These are phyloP conservation scores for Cherax quadricarinatus DNA, from an alignment of 1,140 invertebrate species.

Conservation along the genomic window DNA sequence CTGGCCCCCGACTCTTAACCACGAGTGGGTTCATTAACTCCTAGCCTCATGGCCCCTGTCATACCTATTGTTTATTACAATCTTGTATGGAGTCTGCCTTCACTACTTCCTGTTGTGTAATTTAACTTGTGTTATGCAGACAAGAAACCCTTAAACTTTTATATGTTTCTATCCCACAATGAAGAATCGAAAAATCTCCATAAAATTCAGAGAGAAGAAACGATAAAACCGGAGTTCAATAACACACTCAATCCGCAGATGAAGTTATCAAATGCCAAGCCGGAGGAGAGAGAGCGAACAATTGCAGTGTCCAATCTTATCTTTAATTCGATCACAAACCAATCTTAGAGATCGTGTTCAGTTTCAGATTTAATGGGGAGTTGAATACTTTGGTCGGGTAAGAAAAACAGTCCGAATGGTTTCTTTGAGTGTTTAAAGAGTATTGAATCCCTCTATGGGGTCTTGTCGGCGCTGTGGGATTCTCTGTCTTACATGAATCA, in stretches of 20 bases:
- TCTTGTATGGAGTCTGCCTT: too few relatives aligned
- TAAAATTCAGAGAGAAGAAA: not conserved
- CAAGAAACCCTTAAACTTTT: too few relatives aligned
- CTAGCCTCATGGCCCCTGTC: too few relatives aligned
- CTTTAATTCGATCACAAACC: slow-evolving; percentile 67
- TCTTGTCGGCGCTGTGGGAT: slow-evolving; percentile 57
- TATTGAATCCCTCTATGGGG: slow-evolving; percentile 68
- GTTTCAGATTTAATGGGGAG: slow-evolving; percentile 62
- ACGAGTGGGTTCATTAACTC: too few relatives aligned
- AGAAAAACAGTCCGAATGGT: slow-evolving; percentile 65
- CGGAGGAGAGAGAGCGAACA: not conserved
- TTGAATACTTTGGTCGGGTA: slow-evolving; percentile 27
- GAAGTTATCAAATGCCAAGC: slow-evolving; percentile 44
- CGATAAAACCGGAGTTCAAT: slow-evolving; percentile 15
- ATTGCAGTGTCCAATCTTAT: slow-evolving; percentile 44
- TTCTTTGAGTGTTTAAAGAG: slow-evolving; percentile 68
- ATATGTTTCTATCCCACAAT: not conserved
- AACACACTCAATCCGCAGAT: slow-evolving; percentile 31
- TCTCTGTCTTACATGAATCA: slow-evolving; percentile 58
- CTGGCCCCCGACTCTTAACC: too few relatives aligned
- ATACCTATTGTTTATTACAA: too few relatives aligned
- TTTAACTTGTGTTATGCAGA: too few relatives aligned
- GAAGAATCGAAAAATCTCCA: not conserved
- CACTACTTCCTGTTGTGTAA: too few relatives aligned
- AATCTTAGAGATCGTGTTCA: slow-evolving; percentile 63